Base-by-base conservation (phyloP, 1,140 invertebrate species). In the Eriosoma lanigerum region DNA sequence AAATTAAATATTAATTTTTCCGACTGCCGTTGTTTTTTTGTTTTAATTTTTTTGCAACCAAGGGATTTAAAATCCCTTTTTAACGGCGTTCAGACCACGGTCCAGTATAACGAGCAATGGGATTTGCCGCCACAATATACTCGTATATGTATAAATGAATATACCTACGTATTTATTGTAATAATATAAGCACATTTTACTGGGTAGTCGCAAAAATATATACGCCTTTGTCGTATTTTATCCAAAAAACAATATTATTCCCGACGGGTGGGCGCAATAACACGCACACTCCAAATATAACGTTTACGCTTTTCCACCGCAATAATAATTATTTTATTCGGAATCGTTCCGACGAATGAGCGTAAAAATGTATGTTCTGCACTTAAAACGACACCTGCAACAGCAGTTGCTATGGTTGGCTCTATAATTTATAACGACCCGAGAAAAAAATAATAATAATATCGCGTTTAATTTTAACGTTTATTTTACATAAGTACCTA, bases 1-100 rank as follows among this genome's bases (percentile, higher is more conserved):
- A 78, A 78, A 60, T 78, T 78, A 46, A 78, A 78, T 60, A 78
- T 78, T 78, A 78, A 78, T 78, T 78, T 78, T 78, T 44, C 75
- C 56, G 1, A 29, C 54, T 38, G 54, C 56, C 75, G 32, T 78
- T 78, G 75, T 78, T 46, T 48, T 78, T 75, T 78, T 46, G 21
- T 54, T n/a, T 54, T 54, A n/a, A n/a, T 54, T 8, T 19, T 52
- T 17, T 52, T n/a, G 1, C 8, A 46, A 24, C 29, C 46, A 62
- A 78, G n/a, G 56, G 75, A 62, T 62, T 78, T 60, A 12, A 60
- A 78, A 62, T 78, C 75, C 75, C 54, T 78, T 78, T 78, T 78
- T 78, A 62, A 78, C 75, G 54, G 75, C 38, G n/a, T n/a, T n/a
- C n/a, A n/a, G n/a, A 52, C 46, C 6, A 12, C 48, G 10, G 64